Evolutionary conservation across 2,797 vertebrate species (phyloP).

Genomic region (Pithecia hirsuta): DNA sequence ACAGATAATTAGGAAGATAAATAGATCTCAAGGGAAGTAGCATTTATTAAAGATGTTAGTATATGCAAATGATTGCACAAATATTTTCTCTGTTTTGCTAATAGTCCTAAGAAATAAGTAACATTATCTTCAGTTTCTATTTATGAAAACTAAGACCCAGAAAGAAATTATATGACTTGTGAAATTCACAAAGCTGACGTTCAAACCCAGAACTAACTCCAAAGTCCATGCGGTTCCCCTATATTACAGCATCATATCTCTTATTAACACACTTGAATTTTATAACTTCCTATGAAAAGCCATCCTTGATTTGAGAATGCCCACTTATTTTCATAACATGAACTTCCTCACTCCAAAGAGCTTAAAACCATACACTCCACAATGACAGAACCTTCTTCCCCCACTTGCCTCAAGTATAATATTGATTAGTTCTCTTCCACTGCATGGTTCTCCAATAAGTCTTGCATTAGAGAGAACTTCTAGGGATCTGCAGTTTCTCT

Average conservation of each 20-base stretch:
- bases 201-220: background rate
- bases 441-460: background rate
- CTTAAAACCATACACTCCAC: background rate
- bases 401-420: background rate
- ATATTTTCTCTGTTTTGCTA: background rate
- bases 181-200: background rate
- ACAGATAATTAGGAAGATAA: background rate
- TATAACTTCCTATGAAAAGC: background rate
- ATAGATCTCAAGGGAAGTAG: background rate
- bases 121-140: background rate
- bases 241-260: background rate
- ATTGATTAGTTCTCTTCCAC: background rate
- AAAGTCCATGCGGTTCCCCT: background rate
- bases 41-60: background rate
- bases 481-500: background rate
- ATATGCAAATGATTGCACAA: background rate
- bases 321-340: background rate
- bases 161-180: background rate
- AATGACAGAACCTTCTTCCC: background rate
- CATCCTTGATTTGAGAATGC: background rate
- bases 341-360: background rate
- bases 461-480: background rate
- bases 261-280: background rate
- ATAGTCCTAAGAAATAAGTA: background rate
- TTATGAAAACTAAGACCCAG: background rate